These are phyloP conservation scores for Sanderia malayensis DNA, from an alignment of 30 jellyfish, hydroid and myxozoan species.

Conservation along the genomic window DNA sequence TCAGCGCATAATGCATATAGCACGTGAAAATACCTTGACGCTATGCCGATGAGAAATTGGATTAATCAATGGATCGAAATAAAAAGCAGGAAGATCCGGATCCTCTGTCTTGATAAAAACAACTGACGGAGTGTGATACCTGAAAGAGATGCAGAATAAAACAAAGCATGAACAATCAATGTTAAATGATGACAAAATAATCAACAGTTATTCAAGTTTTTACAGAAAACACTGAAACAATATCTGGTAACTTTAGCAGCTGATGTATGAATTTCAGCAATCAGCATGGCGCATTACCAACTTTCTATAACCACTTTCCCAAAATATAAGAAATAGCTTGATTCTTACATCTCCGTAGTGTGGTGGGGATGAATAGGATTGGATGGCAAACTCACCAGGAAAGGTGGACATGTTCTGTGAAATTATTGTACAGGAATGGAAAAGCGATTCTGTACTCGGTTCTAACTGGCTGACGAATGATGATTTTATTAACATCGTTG, in stretches of 20 bases:
- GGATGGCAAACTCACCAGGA: conserved; percentile 67
- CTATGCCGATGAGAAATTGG: conserved; percentile 97
- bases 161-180: too few relatives aligned
- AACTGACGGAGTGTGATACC: conserved; percentile 98
- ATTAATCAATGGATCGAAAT: conserved; percentile 95
- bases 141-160: too few relatives aligned
- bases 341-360: conserved; percentile 10
- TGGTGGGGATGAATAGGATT: background rate
- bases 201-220: too few relatives aligned
- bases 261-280: background rate
- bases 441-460: conserved; percentile 98
- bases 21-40: conserved; percentile 91
- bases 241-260: conserved; percentile 63
- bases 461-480: conserved; percentile 95
- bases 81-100: conserved; percentile 98
- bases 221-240: background rate
- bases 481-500: conserved; percentile 94
- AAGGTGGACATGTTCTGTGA: conserved; percentile 92
- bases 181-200: too few relatives aligned
- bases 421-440: conserved; percentile 94
- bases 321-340: conserved; percentile 35
- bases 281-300: conserved; percentile 45
- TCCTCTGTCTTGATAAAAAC: conserved; percentile 98
- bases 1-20: too few relatives aligned
- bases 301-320: conserved; percentile 81